Percentiles rank a stretch among this genome's conserved stretches.
phyloP scores from a whole-genome alignment of 2,797 vertebrate species.

The Xiphophorus birchmanni region DNA sequence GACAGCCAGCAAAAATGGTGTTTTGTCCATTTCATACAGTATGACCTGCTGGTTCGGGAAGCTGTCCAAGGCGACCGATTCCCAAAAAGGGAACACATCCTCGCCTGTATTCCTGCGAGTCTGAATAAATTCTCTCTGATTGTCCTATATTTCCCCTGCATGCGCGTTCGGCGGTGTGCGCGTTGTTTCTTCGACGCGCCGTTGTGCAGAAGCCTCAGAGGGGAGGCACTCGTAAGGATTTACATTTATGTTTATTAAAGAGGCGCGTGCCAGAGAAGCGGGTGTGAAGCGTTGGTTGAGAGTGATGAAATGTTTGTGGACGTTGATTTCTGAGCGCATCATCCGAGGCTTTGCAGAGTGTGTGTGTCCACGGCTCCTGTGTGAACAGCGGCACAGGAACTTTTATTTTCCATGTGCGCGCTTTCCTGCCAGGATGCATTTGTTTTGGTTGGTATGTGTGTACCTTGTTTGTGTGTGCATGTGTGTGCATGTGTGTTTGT shows the following conservation, averaged over 20 bases:
- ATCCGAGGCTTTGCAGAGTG: constrained; percentile 12
- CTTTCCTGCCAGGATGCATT: constrained; percentile 49
- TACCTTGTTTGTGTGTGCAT: constrained; percentile 38
- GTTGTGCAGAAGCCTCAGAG: constrained; percentile 49
- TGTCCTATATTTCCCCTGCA: constrained; percentile 64
- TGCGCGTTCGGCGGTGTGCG: constrained; percentile 26
- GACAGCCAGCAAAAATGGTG: background rate
- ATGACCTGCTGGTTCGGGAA: constrained; percentile 20
- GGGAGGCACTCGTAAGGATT: constrained; percentile 61
- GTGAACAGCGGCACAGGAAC: constrained; percentile 22
- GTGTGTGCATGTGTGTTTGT: constrained; percentile 33
- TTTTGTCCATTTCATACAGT: constrained; percentile 28
- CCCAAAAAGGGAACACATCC: constrained; percentile 44
- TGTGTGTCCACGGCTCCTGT: constrained; percentile 14
- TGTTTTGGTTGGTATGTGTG: constrained; percentile 56
- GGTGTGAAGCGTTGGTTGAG: constrained; percentile 34
- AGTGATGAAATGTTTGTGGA: constrained; percentile 22
- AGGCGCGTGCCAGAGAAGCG: constrained; percentile 36
- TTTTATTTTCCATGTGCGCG: constrained; percentile 37
- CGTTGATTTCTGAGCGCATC: constrained; percentile 19
- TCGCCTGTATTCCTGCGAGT: constrained; percentile 45
- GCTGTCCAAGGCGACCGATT: constrained; percentile 8
- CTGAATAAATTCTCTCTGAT: constrained; percentile 59
- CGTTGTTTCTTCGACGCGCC: constrained; percentile 43
- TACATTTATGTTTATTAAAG: constrained; percentile 67